Evolutionary conservation across 1,140 invertebrate genomes (phyloP).

Genomic region (Camponotus pennsylvanicus): DNA sequence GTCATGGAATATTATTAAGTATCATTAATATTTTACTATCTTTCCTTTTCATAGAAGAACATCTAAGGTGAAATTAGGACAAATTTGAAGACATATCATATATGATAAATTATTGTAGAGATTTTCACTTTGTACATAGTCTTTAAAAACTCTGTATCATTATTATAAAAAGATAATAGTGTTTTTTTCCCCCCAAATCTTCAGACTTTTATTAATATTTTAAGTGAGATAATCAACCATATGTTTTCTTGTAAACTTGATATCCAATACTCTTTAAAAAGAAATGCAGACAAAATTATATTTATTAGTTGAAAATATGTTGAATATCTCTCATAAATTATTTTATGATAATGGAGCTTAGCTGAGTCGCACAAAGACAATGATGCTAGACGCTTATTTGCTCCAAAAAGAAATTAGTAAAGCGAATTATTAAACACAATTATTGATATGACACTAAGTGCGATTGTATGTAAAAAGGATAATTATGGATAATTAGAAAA

Average conservation of each 20-base stretch:
- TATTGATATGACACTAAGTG: slow-evolving; percentile 80
- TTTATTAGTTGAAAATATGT: slow-evolving; percentile 77
- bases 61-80: neutral
- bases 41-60: neutral
- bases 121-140: slow-evolving; percentile 4
- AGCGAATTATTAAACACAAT: slow-evolving; percentile 66
- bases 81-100: slow-evolving; percentile 62
- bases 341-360: slow-evolving; percentile 77
- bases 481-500: slow-evolving; percentile 59
- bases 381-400: slow-evolving; percentile 84
- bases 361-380: slow-evolving; percentile 79
- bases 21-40: neutral
- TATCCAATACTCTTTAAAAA: slow-evolving; percentile 35
- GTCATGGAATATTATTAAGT: neutral
- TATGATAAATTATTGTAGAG: slow-evolving; percentile 26
- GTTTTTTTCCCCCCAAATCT: neutral
- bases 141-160: neutral
- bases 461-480: slow-evolving; percentile 76
- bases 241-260: slow-evolving; percentile 35
- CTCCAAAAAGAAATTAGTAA: slow-evolving; percentile 76
- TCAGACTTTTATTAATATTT: slow-evolving; percentile 22
- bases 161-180: neutral
- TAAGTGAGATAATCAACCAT: slow-evolving; percentile 69
- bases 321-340: slow-evolving; percentile 78
- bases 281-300: slow-evolving; percentile 76